Evolutionary conservation across 2,113 vertebrate species (phyloP).

Genomic region (Urocolius indicus): DNA sequence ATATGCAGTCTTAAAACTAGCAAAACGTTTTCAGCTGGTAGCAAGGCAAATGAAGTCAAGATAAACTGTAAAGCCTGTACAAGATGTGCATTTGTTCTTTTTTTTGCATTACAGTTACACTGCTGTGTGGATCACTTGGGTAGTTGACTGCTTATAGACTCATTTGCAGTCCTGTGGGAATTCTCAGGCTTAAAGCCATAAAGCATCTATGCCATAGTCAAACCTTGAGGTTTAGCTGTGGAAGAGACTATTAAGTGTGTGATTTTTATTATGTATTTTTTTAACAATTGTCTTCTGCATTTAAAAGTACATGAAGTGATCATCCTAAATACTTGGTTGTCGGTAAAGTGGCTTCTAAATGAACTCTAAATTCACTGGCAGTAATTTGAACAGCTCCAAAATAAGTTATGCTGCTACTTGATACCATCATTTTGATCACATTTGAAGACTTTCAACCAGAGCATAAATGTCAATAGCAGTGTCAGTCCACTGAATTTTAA

Average conservation of each 20-base stretch:
- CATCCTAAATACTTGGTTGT: background rate
- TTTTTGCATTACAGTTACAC: conserved; percentile 38
- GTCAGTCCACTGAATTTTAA: background rate
- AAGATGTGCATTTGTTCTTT: conserved; percentile 32
- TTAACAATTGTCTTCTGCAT: conserved; percentile 21
- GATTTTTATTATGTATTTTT: background rate
- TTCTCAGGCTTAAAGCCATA: conserved; percentile 52
- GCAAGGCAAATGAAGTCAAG: conserved; percentile 44
- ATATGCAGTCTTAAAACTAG: conserved; percentile 75
- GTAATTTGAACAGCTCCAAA: conserved; percentile 10
- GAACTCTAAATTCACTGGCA: conserved; percentile 48
- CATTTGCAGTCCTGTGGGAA: conserved; percentile 47
- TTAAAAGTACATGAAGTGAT: background rate
- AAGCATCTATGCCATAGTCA: conserved; percentile 49
- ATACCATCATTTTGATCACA: background rate
- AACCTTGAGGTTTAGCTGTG: conserved; percentile 29
- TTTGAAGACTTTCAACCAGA: background rate
- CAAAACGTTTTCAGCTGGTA: conserved; percentile 74
- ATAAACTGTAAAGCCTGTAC: conserved; percentile 47
- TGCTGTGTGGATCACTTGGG: conserved; percentile 61
- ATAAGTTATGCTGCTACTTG: conserved; percentile 22
- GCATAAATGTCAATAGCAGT: background rate
- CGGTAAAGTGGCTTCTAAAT: conserved; percentile 16
- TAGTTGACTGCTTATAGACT: conserved; percentile 63
- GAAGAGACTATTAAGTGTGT: conserved; percentile 15